A percentile compares a stretch with the other conserved stretches of the same genome.
Conservation (phyloP, 1,140 invertebrate species). For the Paracyclopina nana region DNA sequence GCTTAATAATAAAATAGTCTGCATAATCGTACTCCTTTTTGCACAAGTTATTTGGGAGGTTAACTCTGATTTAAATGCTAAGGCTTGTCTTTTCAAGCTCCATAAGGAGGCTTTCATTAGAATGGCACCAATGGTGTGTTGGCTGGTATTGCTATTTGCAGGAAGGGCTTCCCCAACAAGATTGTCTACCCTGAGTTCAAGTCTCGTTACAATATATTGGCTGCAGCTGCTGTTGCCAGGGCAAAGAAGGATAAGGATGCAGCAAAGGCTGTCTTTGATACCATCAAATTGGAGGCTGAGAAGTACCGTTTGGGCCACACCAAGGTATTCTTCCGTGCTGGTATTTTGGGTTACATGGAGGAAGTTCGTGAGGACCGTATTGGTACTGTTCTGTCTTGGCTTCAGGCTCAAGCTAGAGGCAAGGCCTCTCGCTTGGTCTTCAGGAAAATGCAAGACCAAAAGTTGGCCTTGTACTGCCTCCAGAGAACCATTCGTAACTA, state of each 20-base stretch:
- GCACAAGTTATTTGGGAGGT: too few relatives aligned
- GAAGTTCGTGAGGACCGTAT: constrained; percentile 7
- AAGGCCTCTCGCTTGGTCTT: constrained; percentile 1
- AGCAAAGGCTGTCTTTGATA: constrained; percentile 34
- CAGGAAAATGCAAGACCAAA: constrained; percentile 46
- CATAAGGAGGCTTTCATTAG: too few relatives aligned
- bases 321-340: constrained; percentile 30
- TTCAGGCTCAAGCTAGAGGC: constrained; percentile 28
- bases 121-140: constrained; percentile 9
- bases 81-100: too few relatives aligned
- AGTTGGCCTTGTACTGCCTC: constrained; percentile 49
- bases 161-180: constrained; percentile 12
- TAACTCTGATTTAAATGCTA: too few relatives aligned
- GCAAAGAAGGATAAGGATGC: constrained; percentile 36
- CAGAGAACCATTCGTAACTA: constrained; percentile 98
- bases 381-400: constrained; percentile 31
- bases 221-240: constrained; percentile 33
- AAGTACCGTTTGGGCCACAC: constrained; percentile 42
- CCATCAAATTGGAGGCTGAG: constrained; percentile 34
- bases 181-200: constrained; percentile 10
- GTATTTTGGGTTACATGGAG: constrained; percentile 11
- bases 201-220: constrained; percentile 35
- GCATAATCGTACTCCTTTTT: too few relatives aligned
- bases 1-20: too few relatives aligned
- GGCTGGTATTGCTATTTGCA: constrained; percentile 8